Evolutionary conservation across 2,888 invertebrate species (phyloP), one percentile per base, ranked within the genome.

Genomic region (Polydrusus pterygomalis): DNA sequence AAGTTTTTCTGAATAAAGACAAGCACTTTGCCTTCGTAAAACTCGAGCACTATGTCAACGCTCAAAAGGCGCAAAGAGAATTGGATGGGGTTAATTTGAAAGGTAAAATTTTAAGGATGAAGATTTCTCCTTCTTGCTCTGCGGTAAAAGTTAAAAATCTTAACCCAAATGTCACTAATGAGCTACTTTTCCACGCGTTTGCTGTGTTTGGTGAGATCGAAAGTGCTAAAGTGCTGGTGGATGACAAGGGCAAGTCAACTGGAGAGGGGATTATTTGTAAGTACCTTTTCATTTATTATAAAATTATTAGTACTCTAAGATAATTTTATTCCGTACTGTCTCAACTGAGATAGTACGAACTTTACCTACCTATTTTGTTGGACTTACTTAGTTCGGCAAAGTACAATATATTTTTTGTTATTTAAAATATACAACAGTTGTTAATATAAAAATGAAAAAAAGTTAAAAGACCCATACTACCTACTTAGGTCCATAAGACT

Each of bases 21-120:
- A 97, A 98, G 87, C 97, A 97, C 85, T 99, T 99, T 89, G 98
- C 97, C 38, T 99, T 99, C 87, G 93, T 98, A 68, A 92, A 96
- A 88, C 89, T 97, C 92, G 98, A 98, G 87, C 98, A 94, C 84
- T 93, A 97, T 85, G 91, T 92, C 0, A 97, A 95, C 89, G 98
- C 98, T 34, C 98, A 98, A 87, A 95, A 94, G 83, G 99, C 98
- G 11, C 97, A 98, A 87, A 93, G 95, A 69, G 97, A 97, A 82
- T 89, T 99, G 45, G 98, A 99, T 89, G 97, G 98, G 5, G 43
- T 30, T 7, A 45, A 25, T 38, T 91, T 95, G 18, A 96, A 95
- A 84, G 96, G 96, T 8, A 93, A 97, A 77, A 92, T 93, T 38
- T 87, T 99, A 34, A 93, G 97, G 86, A 96, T 99, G 0, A 91